Evolutionary conservation across 2,888 invertebrate genomes (phyloP), one percentile per base, ranked within the genome.

Genomic region (Ennomos fuscantarius): DNA sequence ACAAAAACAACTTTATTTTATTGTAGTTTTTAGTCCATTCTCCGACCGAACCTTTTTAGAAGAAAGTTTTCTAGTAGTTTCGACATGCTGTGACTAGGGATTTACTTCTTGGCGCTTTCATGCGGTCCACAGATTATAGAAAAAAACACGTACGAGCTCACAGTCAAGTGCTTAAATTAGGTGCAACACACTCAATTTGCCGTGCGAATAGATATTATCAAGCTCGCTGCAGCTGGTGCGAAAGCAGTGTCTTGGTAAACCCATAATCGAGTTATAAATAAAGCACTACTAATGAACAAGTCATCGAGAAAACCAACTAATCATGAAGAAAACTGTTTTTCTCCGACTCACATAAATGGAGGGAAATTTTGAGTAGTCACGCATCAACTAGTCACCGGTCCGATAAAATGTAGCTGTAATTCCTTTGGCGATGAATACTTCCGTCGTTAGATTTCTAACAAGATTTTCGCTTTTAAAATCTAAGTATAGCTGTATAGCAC

Each of bases 321-420:
- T 57, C 42, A 52, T 52, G 34, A 35, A 47, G 47, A 43, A 57
- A 52, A 32, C 57, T 2, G 46, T 40, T 52, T 51, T 52, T 52
- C 47, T 42, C 9, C 9, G 1, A 31, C 52, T 48, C 58, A 31
- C 46, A 56, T 64, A 66, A 24, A 24, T 35, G 62, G 66, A 37
- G 64, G 49, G 66, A 62, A 62, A 66, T 60, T 64, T 32, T 11
- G 35, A 56, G 55, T 49, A 24, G 40, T 24, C 24, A 6, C n/a
- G n/a, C 24, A 24, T 24, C 24, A 15, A 15, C 15, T 24, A 24
- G 24, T 6, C 13, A 12, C 15, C 5, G 15, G 8, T 34, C 49
- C 40, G 40, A 41, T 10, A 50, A 50, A 55, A 40, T 44, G 39
- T 31, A 2, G 36, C 15, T 32, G 42, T 39, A 50, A 60, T 60